Evolutionary conservation across 2,888 invertebrate genomes (phyloP).

Genomic region (Frankliniella intonsa): DNA sequence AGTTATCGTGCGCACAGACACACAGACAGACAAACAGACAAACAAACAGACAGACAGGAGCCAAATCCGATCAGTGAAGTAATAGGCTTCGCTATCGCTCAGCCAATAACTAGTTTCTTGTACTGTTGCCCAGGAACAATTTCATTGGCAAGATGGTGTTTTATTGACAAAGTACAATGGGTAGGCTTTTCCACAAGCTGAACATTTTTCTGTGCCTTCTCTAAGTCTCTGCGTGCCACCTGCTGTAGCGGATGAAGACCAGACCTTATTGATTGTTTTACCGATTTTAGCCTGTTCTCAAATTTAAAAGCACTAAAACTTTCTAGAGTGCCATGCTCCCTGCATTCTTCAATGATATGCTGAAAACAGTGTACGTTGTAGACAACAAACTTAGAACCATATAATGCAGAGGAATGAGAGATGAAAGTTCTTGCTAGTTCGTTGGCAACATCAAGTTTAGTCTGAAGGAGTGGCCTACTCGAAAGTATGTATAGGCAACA

Average conservation of each 20-base stretch:
- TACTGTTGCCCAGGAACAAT: background rate
- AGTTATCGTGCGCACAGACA: too few relatives aligned
- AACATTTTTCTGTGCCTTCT: background rate
- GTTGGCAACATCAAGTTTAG: background rate
- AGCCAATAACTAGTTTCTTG: too few relatives aligned
- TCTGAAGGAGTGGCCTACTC: background rate
- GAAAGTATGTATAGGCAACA: background rate
- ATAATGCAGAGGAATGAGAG: conserved; percentile 11
- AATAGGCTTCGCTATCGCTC: too few relatives aligned
- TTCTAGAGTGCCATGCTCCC: background rate
- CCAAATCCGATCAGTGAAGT: too few relatives aligned
- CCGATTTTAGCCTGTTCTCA: background rate
- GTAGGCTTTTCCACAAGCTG: background rate
- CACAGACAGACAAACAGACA: too few relatives aligned
- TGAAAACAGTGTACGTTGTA: background rate
- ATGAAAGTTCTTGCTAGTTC: background rate
- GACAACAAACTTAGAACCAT: conserved; percentile 3
- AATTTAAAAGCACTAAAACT: background rate
- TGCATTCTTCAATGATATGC: background rate
- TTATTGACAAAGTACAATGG: background rate
- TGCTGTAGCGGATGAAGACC: background rate
- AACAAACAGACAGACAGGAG: too few relatives aligned
- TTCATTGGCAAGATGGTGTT: background rate
- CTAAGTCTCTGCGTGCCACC: background rate
- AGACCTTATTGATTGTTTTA: background rate